A percentile compares a stretch with the other conserved stretches of the same genome.
Conservation (phyloP, 2,113 vertebrate species). For the Amphilophus citrinellus region DNA sequence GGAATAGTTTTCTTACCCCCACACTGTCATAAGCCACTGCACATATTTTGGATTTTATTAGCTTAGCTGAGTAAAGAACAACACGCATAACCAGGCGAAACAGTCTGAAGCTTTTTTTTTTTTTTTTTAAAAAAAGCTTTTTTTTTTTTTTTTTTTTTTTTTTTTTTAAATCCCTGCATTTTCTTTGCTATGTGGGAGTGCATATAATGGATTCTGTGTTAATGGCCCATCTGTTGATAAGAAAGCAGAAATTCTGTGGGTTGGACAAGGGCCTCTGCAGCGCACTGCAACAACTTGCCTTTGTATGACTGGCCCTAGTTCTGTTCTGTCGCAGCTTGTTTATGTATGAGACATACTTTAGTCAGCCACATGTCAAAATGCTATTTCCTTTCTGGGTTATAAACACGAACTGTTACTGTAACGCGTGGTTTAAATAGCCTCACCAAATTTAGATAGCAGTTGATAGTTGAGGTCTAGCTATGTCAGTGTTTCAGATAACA, state of each 20-base stretch:
- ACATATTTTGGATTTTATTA: neutral
- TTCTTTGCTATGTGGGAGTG: constrained; percentile 15
- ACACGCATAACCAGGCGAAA: too few species aligned
- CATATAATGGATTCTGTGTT: neutral
- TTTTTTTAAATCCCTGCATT: neutral
- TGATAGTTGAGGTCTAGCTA: neutral
- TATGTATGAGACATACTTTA: constrained; percentile 33
- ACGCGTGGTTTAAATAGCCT: neutral
- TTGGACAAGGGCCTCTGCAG: constrained; percentile 20
- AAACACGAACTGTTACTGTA: neutral
- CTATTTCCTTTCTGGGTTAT: constrained; percentile 11
- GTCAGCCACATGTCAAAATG: neutral
- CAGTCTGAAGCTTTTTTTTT: neutral
- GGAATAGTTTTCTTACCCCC: neutral
- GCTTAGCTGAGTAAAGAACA: neutral
- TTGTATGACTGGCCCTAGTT: constrained; percentile 28
- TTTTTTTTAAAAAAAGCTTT: too few species aligned
- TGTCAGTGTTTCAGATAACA: neutral
- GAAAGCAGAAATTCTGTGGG: constrained; percentile 44
- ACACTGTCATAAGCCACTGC: neutral
- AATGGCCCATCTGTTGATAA: constrained; percentile 2
- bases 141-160: too few species aligned
- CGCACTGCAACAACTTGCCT: constrained; percentile 41
- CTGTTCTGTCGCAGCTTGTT: constrained; percentile 44
- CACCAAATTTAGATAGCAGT: neutral